Percentiles rank a stretch among this genome's conserved stretches.
These are phyloP conservation scores for Atherinomorus stipes DNA, from an alignment of 2,113 vertebrate species.

Conservation along the genomic window DNA sequence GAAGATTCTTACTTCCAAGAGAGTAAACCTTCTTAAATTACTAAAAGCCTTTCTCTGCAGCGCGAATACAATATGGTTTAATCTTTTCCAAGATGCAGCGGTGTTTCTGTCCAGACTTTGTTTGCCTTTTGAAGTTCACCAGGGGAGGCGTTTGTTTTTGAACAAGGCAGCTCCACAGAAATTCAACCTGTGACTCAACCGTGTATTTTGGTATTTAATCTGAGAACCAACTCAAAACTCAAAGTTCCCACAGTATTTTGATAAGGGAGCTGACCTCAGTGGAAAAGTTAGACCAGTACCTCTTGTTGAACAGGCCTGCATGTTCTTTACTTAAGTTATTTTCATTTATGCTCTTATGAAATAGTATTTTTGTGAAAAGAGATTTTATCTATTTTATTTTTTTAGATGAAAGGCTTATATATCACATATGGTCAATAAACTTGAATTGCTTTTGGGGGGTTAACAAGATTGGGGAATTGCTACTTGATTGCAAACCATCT, in stretches of 20 bases:
- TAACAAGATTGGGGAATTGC: too few relatives aligned
- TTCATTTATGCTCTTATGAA: not conserved
- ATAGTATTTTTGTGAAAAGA: not conserved
- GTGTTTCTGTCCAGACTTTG: not conserved
- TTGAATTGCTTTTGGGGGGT: too few relatives aligned
- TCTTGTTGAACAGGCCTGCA: not conserved
- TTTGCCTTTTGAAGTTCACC: not conserved
- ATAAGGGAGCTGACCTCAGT: slow-evolving; percentile 1
- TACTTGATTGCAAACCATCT: too few relatives aligned
- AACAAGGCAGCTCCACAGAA: not conserved
- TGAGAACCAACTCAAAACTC: not conserved
- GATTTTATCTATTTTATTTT: too few relatives aligned
- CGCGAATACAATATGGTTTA: too few relatives aligned
- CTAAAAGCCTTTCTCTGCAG: too few relatives aligned
- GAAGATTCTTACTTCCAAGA: too few relatives aligned
- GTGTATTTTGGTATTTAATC: not conserved
- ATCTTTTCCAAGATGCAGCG: not conserved
- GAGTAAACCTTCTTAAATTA: too few relatives aligned
- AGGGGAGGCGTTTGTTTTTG: slow-evolving; percentile 14
- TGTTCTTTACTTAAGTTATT: not conserved
- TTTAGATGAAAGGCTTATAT: too few relatives aligned
- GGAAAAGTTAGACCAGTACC: not conserved
- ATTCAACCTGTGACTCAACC: not conserved
- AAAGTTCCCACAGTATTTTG: slow-evolving; percentile 6
- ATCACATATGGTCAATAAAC: too few relatives aligned